phyloP scores from a whole-genome alignment of 1,140 invertebrate species.

The Pseudobourletiella spinata region DNA sequence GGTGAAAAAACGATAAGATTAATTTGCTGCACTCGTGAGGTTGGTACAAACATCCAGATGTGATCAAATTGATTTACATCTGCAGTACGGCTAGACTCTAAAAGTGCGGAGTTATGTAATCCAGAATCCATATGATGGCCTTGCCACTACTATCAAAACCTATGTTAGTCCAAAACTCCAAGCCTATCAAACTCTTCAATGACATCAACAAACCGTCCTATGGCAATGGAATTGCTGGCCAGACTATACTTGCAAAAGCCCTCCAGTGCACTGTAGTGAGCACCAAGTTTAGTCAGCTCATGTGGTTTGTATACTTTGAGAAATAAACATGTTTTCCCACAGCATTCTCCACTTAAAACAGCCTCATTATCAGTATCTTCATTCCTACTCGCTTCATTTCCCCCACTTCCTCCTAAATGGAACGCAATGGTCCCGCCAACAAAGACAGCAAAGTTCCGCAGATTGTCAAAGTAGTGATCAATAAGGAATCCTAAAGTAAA shows the following conservation, averaged over 20 bases:
- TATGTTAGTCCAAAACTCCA: too few relatives aligned
- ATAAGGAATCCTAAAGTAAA: conserved; percentile 7
- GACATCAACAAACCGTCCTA: not conserved
- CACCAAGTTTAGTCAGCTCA: not conserved
- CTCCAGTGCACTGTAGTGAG: not conserved
- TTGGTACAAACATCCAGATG: too few relatives aligned
- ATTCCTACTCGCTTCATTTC: not conserved
- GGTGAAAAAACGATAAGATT: too few relatives aligned
- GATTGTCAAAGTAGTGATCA: conserved; percentile 4
- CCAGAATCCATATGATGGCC: too few relatives aligned
- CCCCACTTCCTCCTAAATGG: not conserved
- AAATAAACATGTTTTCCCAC: too few relatives aligned
- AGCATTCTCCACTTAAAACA: too few relatives aligned
- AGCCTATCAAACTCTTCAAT: conserved; percentile 10
- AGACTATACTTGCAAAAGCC: not conserved
- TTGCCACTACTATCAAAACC: too few relatives aligned
- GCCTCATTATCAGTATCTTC: not conserved
- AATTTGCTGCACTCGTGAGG: too few relatives aligned
- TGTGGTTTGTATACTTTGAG: not conserved
- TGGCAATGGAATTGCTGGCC: not conserved
- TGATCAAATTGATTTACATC: too few relatives aligned
- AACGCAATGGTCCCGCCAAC: not conserved
- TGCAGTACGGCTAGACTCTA: too few relatives aligned
- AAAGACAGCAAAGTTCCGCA: not conserved
- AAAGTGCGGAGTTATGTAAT: too few relatives aligned